Evolutionary conservation across 1,140 invertebrate genomes (phyloP), one percentile per base, ranked within the genome.

Genomic region (Nomia melanderi): DNA sequence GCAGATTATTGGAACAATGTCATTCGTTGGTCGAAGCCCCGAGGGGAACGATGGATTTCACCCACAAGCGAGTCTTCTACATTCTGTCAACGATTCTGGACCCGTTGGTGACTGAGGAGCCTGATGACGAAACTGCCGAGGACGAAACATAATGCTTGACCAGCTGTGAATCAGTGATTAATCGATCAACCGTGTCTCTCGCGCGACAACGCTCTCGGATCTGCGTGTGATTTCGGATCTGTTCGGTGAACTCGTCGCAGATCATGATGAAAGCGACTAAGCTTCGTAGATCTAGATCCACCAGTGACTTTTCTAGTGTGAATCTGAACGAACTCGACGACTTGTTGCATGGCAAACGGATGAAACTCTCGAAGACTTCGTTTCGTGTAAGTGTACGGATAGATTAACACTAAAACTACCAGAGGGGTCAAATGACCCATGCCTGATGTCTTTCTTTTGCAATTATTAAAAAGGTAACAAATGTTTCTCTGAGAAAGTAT

Each of bases 21-120:
- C 86, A 92, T 69, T 90, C 79, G 66, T 79, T 65, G 57, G 64
- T 60, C 59, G 72, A 75, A 86, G 82, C 60, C 88, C 27, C 14
- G 12, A 62, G 75, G 64, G 64, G 60, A 85, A 90, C 65, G 81
- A 92, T 91, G 88, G 89, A 91, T 85, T 90, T 90, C 25, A 88
- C 84, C 36, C 80, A 86, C n/a, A 87, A 88, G 41, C 80, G 88
- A 5, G 78, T 91, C 2, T 72, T 86, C 39, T 78, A 88, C 20
- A 90, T 91, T 77, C 79, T 91, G 4, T 77, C 79, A 11, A 85
- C 86, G 11, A 91, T 91, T 12, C 84, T 87, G 25, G 83, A 74
- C 29, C 83, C 86, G 0, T 47, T 87, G 12, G 83, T 83, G 0
- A 79, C 14, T 7, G 47, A 50, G 3, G 64, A 59, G 41, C 56